Base-by-base conservation (phyloP, 2,888 invertebrate species). In the Drosophila mayaguana region DNA sequence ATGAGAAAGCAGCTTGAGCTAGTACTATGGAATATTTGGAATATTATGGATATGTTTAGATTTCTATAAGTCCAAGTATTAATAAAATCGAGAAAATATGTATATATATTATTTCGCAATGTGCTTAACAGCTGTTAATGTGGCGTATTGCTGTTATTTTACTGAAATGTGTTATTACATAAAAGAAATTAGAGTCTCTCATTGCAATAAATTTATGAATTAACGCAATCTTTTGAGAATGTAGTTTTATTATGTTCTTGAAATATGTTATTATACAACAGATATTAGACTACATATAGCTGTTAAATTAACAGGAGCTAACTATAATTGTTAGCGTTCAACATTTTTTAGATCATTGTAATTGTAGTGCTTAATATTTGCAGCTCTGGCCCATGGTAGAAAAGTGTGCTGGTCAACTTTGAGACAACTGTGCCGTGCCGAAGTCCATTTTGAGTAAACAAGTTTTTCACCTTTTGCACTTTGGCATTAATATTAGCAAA, bases 391-490 rank as follows among this genome's bases (percentile, higher is more conserved):
- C 40, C 68, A 66, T n/a, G 25, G 66, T 66, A 11, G 20, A 18
- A 20, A 20, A 48, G n/a, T 6, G 36, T 11, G 8, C 9, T 42
- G 70, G 72, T 83, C 84, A 89, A 89, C 84, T 84, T 87, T 75
- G 76, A 79, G 89, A 83, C 83, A 88, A 83, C 81, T 81, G 73
- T 68, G n/a, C 63, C 25, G 54, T 51, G 66, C 70, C 63, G 68
- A 83, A 86, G 87, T 88, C 78, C 73, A 83, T 86, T 88, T 83
- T 68, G 69, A 67, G 63, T 65, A 78, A 72, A 80, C 80, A 68
- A 76, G 62, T 76, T 80, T 80, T 63, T 56, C 65, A 80, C 78
- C 78, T 80, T 68, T 67, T 78, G 80, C 80, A 78, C 80, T 78
- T 80, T 65, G 62, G 63, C 63, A 70, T 73, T 87, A 71, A 87